phyloP scores from a whole-genome alignment of 2,888 invertebrate genomes.

The Ceriagrion tenellum region DNA sequence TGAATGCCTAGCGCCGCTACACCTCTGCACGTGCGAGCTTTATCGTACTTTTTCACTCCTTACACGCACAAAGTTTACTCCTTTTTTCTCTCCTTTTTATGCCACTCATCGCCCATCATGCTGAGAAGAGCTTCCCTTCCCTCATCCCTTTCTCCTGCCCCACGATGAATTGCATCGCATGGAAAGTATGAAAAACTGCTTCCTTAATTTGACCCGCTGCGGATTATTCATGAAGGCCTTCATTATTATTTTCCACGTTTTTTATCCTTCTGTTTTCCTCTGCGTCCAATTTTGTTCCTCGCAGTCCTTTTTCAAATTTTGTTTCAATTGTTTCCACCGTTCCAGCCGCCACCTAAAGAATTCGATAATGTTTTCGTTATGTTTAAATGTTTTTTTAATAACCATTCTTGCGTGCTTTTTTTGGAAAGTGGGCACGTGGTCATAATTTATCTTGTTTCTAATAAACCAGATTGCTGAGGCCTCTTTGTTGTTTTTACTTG shows the following conservation, averaged over 20 bases:
- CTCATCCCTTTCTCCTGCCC: background rate
- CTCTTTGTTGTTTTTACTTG: background rate
- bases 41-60: background rate
- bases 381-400: background rate
- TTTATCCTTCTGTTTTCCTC: background rate
- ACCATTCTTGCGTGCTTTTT: background rate
- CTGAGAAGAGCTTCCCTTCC: background rate
- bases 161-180: constrained; percentile 28
- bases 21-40: background rate
- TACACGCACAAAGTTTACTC: background rate
- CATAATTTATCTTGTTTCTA: background rate
- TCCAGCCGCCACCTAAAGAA: background rate
- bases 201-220: constrained; percentile 41
- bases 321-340: background rate
- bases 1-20: background rate
- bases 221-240: constrained; percentile 1
- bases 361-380: background rate
- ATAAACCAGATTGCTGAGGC: background rate
- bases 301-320: background rate
- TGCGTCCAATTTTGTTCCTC: background rate
- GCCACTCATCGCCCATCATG: background rate
- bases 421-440: background rate
- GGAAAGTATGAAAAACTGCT: constrained; percentile 25
- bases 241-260: background rate
- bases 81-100: background rate